Evolutionary conservation across 2,888 invertebrate species (phyloP).

Genomic region (Trachelus troglodyta): DNA sequence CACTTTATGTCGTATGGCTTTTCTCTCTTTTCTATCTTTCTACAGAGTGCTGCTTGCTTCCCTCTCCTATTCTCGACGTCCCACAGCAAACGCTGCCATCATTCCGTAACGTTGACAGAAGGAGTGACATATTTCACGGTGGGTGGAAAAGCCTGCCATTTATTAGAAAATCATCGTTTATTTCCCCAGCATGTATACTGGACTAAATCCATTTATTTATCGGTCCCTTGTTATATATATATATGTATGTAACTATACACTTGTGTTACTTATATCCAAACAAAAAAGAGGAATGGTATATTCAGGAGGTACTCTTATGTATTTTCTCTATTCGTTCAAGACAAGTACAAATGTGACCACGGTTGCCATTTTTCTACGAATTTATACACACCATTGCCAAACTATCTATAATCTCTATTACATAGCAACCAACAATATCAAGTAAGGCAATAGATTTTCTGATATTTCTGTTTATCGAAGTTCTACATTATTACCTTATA

Average conservation of each 20-base stretch:
- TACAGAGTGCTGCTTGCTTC: not conserved
- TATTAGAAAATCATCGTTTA: not conserved
- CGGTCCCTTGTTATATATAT: not conserved
- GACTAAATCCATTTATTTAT: not conserved
- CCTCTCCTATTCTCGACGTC: not conserved
- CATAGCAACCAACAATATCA: not conserved
- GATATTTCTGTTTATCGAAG: not conserved
- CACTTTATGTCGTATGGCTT: not conserved
- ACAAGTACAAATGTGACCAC: not conserved
- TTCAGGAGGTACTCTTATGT: not conserved
- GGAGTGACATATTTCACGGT: not conserved
- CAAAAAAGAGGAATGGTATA: not conserved
- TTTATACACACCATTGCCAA: not conserved
- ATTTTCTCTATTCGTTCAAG: not conserved
- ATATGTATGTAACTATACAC: not conserved
- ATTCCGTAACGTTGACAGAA: conserved; percentile 5
- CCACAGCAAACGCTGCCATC: not conserved
- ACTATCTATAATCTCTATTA: not conserved
- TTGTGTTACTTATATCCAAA: not conserved
- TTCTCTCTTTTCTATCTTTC: not conserved
- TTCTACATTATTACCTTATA: not conserved
- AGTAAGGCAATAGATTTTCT: not conserved
- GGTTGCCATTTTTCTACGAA: not conserved
- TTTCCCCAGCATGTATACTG: not conserved
- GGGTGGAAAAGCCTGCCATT: conserved; percentile 2